phyloP scores from a whole-genome alignment of 2,888 invertebrate species.

The Yponomeuta cagnagella region DNA sequence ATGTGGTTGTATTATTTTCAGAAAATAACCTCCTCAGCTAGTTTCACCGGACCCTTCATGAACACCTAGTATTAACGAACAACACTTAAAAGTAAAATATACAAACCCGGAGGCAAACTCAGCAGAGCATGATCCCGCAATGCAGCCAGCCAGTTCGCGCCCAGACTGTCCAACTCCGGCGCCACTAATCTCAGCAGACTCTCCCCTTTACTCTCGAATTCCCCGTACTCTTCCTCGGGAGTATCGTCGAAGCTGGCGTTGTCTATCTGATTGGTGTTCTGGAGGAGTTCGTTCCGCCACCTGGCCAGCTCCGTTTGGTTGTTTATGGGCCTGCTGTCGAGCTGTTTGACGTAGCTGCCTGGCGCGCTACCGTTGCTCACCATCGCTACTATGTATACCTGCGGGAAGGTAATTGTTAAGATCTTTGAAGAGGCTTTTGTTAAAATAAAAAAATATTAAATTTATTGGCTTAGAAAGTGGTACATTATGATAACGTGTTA shows the following conservation, averaged over 20 bases:
- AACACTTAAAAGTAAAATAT: too few species aligned
- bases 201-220: slow-evolving; percentile 86
- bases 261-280: slow-evolving; percentile 54
- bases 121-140: slow-evolving; percentile 95
- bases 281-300: slow-evolving; percentile 55
- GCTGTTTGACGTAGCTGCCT: slow-evolving; percentile 73
- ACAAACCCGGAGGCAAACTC: slow-evolving; percentile 85
- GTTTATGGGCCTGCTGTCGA: slow-evolving; percentile 61
- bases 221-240: slow-evolving; percentile 79
- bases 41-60: too few species aligned
- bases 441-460: too few species aligned
- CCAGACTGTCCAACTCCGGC: slow-evolving; percentile 93
- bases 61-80: too few species aligned
- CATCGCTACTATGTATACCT: slow-evolving; percentile 97
- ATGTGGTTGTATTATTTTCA: too few species aligned
- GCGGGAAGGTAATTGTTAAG: slow-evolving; percentile 12
- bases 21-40: too few species aligned
- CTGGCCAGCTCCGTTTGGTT: slow-evolving; percentile 55
- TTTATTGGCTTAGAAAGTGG: too few species aligned
- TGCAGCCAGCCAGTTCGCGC: slow-evolving; percentile 96
- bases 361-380: slow-evolving; percentile 83
- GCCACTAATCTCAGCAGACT: slow-evolving; percentile 93
- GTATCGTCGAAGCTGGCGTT: slow-evolving; percentile 36
- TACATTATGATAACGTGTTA: too few species aligned
- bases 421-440: too few species aligned